Evolutionary conservation across 1,140 invertebrate genomes (phyloP).

Genomic region (Psilanteris sp.): DNA sequence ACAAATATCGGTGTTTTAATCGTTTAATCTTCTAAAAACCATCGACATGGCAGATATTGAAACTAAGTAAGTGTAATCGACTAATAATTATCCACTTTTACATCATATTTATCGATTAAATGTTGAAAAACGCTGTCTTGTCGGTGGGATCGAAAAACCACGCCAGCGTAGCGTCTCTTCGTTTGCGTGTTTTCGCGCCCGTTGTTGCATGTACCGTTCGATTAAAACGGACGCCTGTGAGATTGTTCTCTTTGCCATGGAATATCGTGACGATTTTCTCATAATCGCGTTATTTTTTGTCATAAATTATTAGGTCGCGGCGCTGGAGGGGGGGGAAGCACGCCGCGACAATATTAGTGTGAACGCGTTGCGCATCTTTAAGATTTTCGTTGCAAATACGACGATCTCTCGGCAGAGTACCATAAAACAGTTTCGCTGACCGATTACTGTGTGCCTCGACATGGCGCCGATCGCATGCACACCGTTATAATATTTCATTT

Average conservation of each 20-base stretch:
- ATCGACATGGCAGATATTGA: constrained; percentile 76
- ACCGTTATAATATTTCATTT: constrained; percentile 34
- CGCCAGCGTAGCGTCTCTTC: constrained; percentile 51
- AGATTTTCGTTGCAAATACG: too few relatives aligned
- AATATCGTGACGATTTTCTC: too few relatives aligned
- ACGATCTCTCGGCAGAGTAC: too few relatives aligned
- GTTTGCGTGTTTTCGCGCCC: constrained; percentile 5
- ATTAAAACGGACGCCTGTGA: too few relatives aligned
- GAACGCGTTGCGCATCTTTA: constrained; percentile 27
- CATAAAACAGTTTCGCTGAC: too few relatives aligned
- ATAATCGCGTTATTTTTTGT: constrained; percentile 11
- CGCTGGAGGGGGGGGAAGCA: constrained; percentile 55
- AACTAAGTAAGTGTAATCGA: constrained; percentile 70
- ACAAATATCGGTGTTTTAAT: constrained; percentile 40
- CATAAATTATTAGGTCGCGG: constrained; percentile 14
- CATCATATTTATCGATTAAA: not conserved
- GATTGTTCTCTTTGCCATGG: too few relatives aligned
- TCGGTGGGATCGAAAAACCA: constrained; percentile 15
- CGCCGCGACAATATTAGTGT: constrained; percentile 58
- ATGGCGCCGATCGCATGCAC: constrained; percentile 55
- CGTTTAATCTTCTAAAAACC: constrained; percentile 16
- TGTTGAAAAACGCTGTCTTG: not conserved
- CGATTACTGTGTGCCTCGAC: constrained; percentile 4
- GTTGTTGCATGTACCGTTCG: too few relatives aligned
- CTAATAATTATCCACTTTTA: not conserved